A percentile compares a stretch with the other conserved stretches of the same genome.
phyloP scores from a whole-genome alignment of 2,797 vertebrate genomes.

The Alfaro cultratus region DNA sequence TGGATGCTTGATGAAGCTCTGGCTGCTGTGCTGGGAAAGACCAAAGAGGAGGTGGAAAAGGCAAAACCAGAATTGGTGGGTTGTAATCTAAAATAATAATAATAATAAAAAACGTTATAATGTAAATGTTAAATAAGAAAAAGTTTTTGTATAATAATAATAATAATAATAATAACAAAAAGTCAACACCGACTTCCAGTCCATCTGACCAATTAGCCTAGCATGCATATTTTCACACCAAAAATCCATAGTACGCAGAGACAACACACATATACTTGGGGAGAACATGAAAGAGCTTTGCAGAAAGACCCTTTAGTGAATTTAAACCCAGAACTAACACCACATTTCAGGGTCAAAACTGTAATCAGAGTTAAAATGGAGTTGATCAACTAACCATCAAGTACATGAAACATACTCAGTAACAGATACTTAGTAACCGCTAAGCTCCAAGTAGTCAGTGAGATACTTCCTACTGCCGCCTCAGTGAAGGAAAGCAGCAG shows the following conservation, averaged over 20 bases:
- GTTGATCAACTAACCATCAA: too few species aligned
- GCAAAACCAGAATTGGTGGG: background rate
- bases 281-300: background rate
- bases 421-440: background rate
- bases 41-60: conserved; percentile 4
- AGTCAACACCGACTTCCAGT: background rate
- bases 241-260: background rate
- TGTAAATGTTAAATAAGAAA: background rate
- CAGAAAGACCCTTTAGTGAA: too few species aligned
- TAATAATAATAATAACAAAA: too few species aligned
- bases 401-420: too few species aligned
- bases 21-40: conserved; percentile 6
- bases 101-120: background rate
- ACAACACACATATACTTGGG: background rate
- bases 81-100: background rate
- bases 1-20: conserved; percentile 3
- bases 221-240: background rate
- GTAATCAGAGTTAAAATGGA: too few species aligned
- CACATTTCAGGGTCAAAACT: too few species aligned
- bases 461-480: too few species aligned
- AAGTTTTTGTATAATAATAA: too few species aligned
- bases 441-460: background rate
- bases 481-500: background rate
- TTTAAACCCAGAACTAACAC: too few species aligned
- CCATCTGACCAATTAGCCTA: background rate